Evolutionary conservation across 1,140 invertebrate genomes (phyloP).

Genomic region (Oedothorax gibbosus): DNA sequence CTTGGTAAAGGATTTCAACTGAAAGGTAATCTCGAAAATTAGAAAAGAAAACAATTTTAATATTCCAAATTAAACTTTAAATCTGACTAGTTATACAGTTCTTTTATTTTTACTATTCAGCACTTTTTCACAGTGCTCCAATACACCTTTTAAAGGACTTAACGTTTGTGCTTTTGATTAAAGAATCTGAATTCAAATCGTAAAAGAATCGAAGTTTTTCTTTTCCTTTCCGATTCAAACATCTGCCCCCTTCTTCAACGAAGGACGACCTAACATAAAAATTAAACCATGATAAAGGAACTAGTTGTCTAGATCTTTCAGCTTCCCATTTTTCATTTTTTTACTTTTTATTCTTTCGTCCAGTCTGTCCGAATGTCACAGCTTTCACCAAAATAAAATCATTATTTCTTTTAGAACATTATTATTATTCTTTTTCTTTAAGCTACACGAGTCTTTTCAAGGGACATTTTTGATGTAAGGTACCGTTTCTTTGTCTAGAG

Average conservation of each 20-base stretch:
- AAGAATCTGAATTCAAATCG: conserved; percentile 23
- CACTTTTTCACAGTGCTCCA: conserved; percentile 10
- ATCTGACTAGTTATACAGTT: too few species aligned
- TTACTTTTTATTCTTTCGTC: conserved; percentile 10
- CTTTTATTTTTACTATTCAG: too few species aligned
- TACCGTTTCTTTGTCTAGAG: not conserved
- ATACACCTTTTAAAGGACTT: not conserved
- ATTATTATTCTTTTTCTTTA: not conserved
- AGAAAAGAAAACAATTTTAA: too few species aligned
- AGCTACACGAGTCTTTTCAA: not conserved
- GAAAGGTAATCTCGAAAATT: too few species aligned
- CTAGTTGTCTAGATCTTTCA: conserved; percentile 15
- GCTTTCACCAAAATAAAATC: conserved; percentile 2
- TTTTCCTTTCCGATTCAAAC: not conserved
- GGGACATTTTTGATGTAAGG: conserved; percentile 15
- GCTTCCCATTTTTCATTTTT: conserved; percentile 19
- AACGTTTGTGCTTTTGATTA: conserved; percentile 30
- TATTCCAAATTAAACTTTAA: too few species aligned
- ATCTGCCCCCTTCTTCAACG: conserved; percentile 5
- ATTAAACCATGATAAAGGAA: not conserved
- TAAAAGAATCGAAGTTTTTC: not conserved
- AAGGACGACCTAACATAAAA: not conserved
- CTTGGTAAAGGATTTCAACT: too few species aligned
- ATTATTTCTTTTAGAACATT: not conserved
- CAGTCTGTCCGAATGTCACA: conserved; percentile 28